Base-by-base conservation (phyloP, 2,113 vertebrate species). In the Fregetta grallaria region DNA sequence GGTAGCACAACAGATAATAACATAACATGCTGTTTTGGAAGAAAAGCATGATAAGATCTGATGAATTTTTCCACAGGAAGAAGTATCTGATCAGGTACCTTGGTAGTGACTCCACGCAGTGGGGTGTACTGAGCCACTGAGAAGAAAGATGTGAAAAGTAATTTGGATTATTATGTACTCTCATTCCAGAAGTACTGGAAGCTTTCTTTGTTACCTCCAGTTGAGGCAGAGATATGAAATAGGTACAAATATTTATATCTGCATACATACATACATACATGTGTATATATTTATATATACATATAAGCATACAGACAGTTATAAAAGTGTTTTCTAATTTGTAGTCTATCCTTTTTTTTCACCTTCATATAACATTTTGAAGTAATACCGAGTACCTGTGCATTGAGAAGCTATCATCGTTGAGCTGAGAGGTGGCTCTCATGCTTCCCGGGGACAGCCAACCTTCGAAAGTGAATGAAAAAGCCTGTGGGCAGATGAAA, bases 191-290 rank as follows among this genome's bases (percentile, higher is more conserved):
- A 67, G 11, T 25, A 44, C 18, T 76, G 23, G 17, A 82, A 38
- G 18, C 7, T 65, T 71, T 82, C 13, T 52, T 80, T 89, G 22
- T 32, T 12, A 22, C 36, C 16, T 47, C 13, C 25, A 58, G 8
- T 50, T 86, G 75, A 55, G 44, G 8, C 7, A 82, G 30, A 59
- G 27, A 27, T 15, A 4, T 29, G 19, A 94, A 78, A 66, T 66
- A 76, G 3, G 4, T 45, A 14, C 20, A 34, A n/a, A 26, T 61
- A 58, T 40, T 83, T 71, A 1, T 50, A 42, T 22, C 14, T 44
- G 12, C 2, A 0, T 45, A 15, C 2, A 9, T 47, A 15, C 2
- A 9, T 47, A 63, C 2, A 26, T n/a, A 27, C 1, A 10, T 13
- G 3, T 21, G 3, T 20, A 8, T 26, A 25, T 29, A 25, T 7